A percentile compares a stretch with the other conserved stretches of the same genome.
These are phyloP conservation scores for Lepetodrilus schrolli DNA, from an alignment of 2,888 invertebrate species.

Conservation along the genomic window DNA sequence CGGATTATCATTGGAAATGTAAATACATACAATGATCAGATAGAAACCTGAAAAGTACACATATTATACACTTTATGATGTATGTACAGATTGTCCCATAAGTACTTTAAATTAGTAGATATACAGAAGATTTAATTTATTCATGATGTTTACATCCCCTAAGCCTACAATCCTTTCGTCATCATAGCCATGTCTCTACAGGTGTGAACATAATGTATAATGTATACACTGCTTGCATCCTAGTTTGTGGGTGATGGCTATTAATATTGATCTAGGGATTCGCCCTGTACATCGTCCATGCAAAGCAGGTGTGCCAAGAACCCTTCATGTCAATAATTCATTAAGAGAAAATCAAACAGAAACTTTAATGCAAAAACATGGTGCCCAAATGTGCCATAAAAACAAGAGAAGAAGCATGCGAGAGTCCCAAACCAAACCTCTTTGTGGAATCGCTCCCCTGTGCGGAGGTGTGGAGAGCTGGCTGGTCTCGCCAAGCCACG, in stretches of 20 bases:
- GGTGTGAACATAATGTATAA: neutral
- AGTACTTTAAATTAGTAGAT: too few relatives aligned
- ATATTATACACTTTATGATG: too few relatives aligned
- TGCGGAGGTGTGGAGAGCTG: neutral
- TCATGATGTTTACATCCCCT: neutral
- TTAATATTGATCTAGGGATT: neutral
- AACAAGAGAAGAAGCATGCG: neutral
- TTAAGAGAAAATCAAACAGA: slow-evolving; percentile 28
- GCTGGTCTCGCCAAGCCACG: neutral
- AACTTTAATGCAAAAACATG: slow-evolving; percentile 29
- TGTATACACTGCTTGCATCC: neutral
- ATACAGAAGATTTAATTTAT: neutral
- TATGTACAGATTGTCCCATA: too few relatives aligned
- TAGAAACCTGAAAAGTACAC: too few relatives aligned
- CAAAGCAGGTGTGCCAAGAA: slow-evolving; percentile 12
- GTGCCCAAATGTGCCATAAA: slow-evolving; percentile 20
- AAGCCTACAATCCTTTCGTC: neutral
- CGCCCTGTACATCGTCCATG: neutral
- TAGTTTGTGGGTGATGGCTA: too few relatives aligned
- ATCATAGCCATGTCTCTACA: neutral
- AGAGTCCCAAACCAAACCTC: neutral
- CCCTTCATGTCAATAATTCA: slow-evolving; percentile 10
- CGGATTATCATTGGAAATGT: too few relatives aligned
- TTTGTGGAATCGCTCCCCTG: neutral
- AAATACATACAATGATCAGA: too few relatives aligned